phyloP scores from a whole-genome alignment of 2,113 vertebrate genomes.

The Gallinago paraguaiae region DNA sequence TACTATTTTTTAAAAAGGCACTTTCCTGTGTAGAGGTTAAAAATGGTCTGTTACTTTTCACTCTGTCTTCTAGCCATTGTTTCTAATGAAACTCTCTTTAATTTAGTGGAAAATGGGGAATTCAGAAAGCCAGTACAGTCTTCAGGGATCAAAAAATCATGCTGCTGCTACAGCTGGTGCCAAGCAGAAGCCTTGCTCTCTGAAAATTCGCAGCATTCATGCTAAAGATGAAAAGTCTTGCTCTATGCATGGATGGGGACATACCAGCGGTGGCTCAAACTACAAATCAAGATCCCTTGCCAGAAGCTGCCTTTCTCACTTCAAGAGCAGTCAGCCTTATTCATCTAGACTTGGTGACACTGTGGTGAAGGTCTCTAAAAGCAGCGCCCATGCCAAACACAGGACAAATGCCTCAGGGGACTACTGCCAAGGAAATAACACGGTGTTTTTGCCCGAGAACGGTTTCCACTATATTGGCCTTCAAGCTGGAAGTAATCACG shows the following conservation, averaged over 20 bases:
- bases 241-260: slow-evolving; percentile 83
- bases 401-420: slow-evolving; percentile 67
- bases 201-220: slow-evolving; percentile 82
- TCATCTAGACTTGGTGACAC: slow-evolving; percentile 79
- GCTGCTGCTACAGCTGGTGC: slow-evolving; percentile 72
- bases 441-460: slow-evolving; percentile 71
- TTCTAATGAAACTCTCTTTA: slow-evolving; percentile 41
- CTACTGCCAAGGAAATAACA: slow-evolving; percentile 57
- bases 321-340: slow-evolving; percentile 86
- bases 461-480: slow-evolving; percentile 73
- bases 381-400: slow-evolving; percentile 65
- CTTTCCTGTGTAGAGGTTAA: not conserved
- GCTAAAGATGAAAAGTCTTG: slow-evolving; percentile 83
- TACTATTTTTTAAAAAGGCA: not conserved
- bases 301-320: slow-evolving; percentile 88
- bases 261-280: slow-evolving; percentile 62
- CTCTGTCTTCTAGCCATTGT: not conserved
- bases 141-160: slow-evolving; percentile 85
- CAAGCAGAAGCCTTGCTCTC: slow-evolving; percentile 87
- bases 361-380: slow-evolving; percentile 77
- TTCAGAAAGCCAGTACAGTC: slow-evolving; percentile 96
- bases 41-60: not conserved
- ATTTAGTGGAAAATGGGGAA: slow-evolving; percentile 91
- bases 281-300: slow-evolving; percentile 86
- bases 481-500: slow-evolving; percentile 53